Base-by-base conservation (phyloP, 2,888 invertebrate genomes). In the Trachelus tabidus region DNA sequence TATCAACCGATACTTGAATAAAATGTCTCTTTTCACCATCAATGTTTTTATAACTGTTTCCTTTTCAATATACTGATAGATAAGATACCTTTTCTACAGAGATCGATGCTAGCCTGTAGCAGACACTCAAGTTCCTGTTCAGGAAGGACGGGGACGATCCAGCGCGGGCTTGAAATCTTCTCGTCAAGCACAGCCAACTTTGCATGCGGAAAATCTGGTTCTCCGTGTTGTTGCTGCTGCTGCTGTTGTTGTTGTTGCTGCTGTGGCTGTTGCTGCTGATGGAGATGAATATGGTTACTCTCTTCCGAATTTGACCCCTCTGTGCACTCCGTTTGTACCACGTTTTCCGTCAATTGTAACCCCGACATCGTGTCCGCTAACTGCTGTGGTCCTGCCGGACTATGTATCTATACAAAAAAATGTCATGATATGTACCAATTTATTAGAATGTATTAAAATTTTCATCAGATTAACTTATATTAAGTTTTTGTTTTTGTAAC, bases 131-230 rank as follows among this genome's bases (percentile, higher is more conserved):
- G 93, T 92, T 99, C 98, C 92, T 98, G 98, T 88, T 98, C 98
- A 15, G 99, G 98, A 88, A 99, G 93, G 76, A 99, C 99, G 68
- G 99, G 99, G 76, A 99, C 98, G 81, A 99, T 98, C 99, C 99
- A 99, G 88, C 98, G 94, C 79, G 98, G 96, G 93, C 96, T 96
- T 87, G 98, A 98, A 91, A 99, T 98, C 94, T 98, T 98, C 91
- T 98, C 98, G 93, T 98, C 98, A 87, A 99, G 93, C 86, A 96
- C 95, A 85, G 95, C 95, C 90, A 99, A 93, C 92, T 98, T 97
- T 75, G 95, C 95, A 89, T 96, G 94, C 82, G 98, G 98, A 94
- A 98, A 99, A 83, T 94, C 94, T 30, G 94, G 94, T 86, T 94
- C 94, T n/a, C 87, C 85, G 75, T 90, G 90, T 79, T 93, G 92